Evolutionary conservation across 2,113 vertebrate species (phyloP).

Genomic region (Hippocampus mohnikei): DNA sequence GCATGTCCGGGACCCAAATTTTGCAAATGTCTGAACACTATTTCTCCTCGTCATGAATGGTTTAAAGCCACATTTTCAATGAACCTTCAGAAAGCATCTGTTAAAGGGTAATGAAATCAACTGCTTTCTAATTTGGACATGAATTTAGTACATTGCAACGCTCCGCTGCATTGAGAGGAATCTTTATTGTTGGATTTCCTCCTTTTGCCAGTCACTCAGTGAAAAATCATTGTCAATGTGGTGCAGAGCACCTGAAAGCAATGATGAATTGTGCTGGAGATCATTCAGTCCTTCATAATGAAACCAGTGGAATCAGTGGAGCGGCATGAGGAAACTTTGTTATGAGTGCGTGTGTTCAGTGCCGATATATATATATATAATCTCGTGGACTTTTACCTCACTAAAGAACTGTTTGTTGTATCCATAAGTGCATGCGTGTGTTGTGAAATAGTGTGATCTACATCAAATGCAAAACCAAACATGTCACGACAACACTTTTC

Average conservation of each 20-base stretch:
- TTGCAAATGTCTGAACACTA: too few relatives aligned
- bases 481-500: neutral
- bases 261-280: constrained; percentile 36
- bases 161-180: neutral
- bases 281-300: constrained; percentile 34
- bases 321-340: constrained; percentile 41
- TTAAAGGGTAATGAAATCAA: neutral
- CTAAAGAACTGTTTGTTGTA: constrained; percentile 40
- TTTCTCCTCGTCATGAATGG: too few relatives aligned
- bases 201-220: constrained; percentile 24
- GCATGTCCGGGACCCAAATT: neutral
- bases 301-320: constrained; percentile 65
- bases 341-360: constrained; percentile 46
- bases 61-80: neutral
- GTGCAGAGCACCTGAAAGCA: constrained; percentile 27
- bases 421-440: constrained; percentile 12
- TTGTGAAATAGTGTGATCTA: constrained; percentile 3
- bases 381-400: constrained; percentile 57
- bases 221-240: constrained; percentile 17
- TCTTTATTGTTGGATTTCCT: constrained; percentile 1
- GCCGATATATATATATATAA: constrained; percentile 48
- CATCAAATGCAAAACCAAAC: neutral
- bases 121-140: neutral
- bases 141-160: neutral
- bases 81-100: neutral